Percentiles rank a stretch among this genome's conserved stretches.
Conservation (phyloP, 37 sponge, comb jelly and placozoan species). For the Trichoplax adhaerens region DNA sequence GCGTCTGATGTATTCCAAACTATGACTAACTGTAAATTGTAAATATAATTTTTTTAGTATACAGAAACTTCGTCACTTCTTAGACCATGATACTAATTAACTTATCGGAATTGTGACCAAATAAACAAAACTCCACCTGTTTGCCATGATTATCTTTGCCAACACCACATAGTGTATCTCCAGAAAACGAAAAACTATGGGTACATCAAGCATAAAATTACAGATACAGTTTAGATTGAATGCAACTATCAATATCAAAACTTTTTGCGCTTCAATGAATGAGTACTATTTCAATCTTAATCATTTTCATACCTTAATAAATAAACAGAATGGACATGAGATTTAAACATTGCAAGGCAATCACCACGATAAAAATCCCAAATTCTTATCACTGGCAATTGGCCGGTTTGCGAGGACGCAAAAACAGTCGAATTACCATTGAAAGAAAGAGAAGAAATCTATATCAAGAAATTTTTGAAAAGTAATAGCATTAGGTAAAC, state of each 20-base stretch:
- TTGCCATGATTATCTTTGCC: conserved; percentile 52
- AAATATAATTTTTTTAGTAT: no score
- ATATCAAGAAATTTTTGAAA: neutral
- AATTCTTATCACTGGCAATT: conserved; percentile 42
- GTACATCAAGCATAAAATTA: no score
- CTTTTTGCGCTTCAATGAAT: no score
- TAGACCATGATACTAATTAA: no score
- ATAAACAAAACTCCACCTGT: neutral
- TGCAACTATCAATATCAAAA: no score
- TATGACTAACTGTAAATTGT: conserved; percentile 13
- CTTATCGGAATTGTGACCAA: no score
- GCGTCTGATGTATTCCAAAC: conserved; percentile 38
- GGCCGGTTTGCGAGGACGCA: conserved; percentile 55
- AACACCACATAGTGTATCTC: conserved; percentile 44
- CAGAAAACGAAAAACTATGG: conserved; percentile 50
- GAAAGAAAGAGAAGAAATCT: conserved; percentile 46
- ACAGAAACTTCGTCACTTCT: no score
- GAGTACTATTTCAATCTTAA: no score
- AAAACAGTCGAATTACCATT: conserved; percentile 24
- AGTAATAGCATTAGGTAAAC: neutral
- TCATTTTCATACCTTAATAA: conserved; percentile 26
- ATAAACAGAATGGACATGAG: conserved; percentile 25
- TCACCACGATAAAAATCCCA: conserved; percentile 31
- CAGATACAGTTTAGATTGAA: no score
- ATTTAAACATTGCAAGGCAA: conserved; percentile 58